These are phyloP conservation scores for Thrips palmi DNA, from an alignment of 1,140 invertebrate species.

Conservation along the genomic window DNA sequence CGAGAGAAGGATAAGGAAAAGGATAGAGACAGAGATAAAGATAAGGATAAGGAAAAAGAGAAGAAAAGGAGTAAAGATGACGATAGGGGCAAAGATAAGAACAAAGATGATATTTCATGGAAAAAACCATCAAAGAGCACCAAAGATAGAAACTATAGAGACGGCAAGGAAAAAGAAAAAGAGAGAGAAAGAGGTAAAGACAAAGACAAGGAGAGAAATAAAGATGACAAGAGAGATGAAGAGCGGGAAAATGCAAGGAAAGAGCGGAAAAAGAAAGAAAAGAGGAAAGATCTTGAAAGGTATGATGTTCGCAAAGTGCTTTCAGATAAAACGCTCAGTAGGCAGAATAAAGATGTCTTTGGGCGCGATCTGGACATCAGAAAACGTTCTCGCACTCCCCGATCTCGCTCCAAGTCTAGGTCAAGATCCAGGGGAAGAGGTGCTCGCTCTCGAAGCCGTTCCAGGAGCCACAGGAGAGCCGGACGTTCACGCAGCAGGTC, in stretches of 20 bases:
- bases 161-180: conserved; percentile 30
- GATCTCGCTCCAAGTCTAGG: conserved; percentile 14
- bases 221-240: conserved; percentile 19
- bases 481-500: too few species aligned
- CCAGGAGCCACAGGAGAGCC: too few species aligned
- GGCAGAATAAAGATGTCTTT: conserved; percentile 53
- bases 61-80: conserved; percentile 16
- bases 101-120: conserved; percentile 46
- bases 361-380: conserved; percentile 40
- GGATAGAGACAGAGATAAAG: conserved; percentile 21
- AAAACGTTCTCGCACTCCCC: conserved; percentile 18
- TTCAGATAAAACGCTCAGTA: conserved; percentile 37
- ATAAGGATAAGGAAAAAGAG: too few species aligned
- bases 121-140: conserved; percentile 63
- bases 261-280: conserved; percentile 39
- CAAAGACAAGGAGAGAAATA: conserved; percentile 21
- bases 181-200: too few species aligned
- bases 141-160: conserved; percentile 65
- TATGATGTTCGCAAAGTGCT: conserved; percentile 66
- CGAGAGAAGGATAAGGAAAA: conserved; percentile 16
- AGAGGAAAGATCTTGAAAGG: conserved; percentile 56
- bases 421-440: conserved; percentile 14
- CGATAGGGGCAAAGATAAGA: conserved; percentile 20
- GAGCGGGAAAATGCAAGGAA: conserved; percentile 21
- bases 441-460: too few species aligned